These are phyloP conservation scores for Cepaea hortensis DNA, from an alignment of 2,888 invertebrate genomes.

Conservation along the genomic window DNA sequence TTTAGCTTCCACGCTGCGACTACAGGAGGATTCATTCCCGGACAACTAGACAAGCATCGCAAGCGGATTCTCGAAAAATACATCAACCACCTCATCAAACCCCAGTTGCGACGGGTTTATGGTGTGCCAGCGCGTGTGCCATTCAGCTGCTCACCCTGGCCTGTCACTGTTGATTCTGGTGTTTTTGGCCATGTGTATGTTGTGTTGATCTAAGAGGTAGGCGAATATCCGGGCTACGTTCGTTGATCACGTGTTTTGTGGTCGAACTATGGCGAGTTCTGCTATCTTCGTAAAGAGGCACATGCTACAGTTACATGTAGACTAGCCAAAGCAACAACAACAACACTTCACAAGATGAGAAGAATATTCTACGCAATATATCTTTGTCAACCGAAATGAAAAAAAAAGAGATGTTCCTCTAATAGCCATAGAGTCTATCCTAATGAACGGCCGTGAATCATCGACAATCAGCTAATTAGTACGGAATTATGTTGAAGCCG, in stretches of 20 bases:
- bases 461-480: too few relatives aligned
- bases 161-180: conserved; percentile 25
- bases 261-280: not conserved
- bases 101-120: not conserved
- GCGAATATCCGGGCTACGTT: not conserved
- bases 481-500: too few relatives aligned
- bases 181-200: conserved; percentile 3
- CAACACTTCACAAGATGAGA: too few relatives aligned
- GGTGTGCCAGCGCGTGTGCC: conserved; percentile 22
- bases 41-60: not conserved
- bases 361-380: too few relatives aligned
- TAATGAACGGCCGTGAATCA: too few relatives aligned
- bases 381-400: too few relatives aligned
- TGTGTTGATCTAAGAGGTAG: not conserved
- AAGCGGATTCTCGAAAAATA: not conserved
- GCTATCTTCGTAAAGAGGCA: too few relatives aligned
- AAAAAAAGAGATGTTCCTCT: too few relatives aligned
- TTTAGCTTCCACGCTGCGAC: too few relatives aligned
- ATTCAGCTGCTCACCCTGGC: not conserved
- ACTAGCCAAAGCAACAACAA: too few relatives aligned
- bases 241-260: not conserved
- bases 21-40: not conserved
- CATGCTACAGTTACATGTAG: too few relatives aligned
- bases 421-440: too few relatives aligned
- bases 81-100: not conserved